Conservation (phyloP, 2,888 invertebrate genomes). For the Hedychridium roseum region DNA sequence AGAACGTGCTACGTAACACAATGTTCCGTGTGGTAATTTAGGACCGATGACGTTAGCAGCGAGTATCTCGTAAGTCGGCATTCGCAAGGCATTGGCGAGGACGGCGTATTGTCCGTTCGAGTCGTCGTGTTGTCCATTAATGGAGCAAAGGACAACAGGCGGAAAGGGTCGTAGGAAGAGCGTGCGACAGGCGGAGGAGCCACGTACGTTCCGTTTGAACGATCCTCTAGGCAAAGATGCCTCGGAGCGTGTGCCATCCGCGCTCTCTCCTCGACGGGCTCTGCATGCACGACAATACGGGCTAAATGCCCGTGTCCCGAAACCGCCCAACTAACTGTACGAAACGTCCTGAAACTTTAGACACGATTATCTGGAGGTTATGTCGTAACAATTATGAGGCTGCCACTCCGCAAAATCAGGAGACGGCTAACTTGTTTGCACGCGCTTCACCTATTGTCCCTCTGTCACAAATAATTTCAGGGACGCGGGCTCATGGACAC, state of each 20-base stretch:
- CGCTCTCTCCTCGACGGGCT: too few species aligned
- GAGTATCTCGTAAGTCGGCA: too few species aligned
- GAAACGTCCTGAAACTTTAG: constrained; percentile 62
- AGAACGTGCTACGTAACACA: too few species aligned
- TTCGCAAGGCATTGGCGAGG: too few species aligned
- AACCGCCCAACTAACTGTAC: constrained; percentile 59
- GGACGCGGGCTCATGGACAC: constrained; percentile 48
- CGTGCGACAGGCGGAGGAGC: neutral
- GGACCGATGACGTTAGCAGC: too few species aligned
- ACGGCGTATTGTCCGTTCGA: constrained; percentile 6
- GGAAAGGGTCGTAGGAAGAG: constrained; percentile 2
- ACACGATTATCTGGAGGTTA: constrained; percentile 63
- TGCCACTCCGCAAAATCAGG: constrained; percentile 61
- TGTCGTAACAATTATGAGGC: constrained; percentile 62
- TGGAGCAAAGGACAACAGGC: constrained; percentile 15
- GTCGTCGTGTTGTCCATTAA: constrained; percentile 29
- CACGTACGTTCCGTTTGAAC: constrained; percentile 43
- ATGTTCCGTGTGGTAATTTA: too few species aligned
- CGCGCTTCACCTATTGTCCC: constrained; percentile 50
- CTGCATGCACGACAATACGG: constrained; percentile 62
- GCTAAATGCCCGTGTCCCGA: constrained; percentile 59
- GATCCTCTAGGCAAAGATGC: constrained; percentile 52
- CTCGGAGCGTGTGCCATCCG: constrained; percentile 45
- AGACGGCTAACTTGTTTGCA: constrained; percentile 60
- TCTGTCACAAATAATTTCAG: constrained; percentile 55